phyloP scores from a whole-genome alignment of 1,140 invertebrate species.

The Cryptotermes secundus region DNA sequence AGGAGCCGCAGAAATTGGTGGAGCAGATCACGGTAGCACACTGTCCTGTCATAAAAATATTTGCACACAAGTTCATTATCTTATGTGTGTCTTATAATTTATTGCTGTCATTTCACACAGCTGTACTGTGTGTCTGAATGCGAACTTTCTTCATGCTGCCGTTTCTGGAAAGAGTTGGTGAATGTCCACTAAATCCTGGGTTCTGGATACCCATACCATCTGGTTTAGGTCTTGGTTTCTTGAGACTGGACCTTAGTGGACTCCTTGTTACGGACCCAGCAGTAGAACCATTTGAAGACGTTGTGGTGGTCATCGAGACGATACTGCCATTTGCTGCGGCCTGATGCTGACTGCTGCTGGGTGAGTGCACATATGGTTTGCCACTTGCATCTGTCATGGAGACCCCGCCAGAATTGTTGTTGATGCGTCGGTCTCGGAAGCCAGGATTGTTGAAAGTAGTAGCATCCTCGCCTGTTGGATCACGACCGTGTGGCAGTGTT shows the following conservation, averaged over 20 bases:
- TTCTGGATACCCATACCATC: conserved; percentile 78
- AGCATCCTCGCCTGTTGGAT: conserved; percentile 56
- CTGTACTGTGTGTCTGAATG: conserved; percentile 84
- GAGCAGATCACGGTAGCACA: background rate
- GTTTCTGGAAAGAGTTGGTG: conserved; percentile 74
- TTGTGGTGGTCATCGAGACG: conserved; percentile 70
- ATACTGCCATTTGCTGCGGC: conserved; percentile 73
- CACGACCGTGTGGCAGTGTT: conserved; percentile 31
- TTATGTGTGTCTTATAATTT: background rate
- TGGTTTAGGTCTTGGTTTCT: conserved; percentile 67
- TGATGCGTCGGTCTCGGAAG: conserved; percentile 65
- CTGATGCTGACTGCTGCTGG: conserved; percentile 40
- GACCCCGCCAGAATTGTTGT: conserved; percentile 54
- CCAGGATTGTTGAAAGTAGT: conserved; percentile 81
- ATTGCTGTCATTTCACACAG: conserved; percentile 56
- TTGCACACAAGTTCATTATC: background rate
- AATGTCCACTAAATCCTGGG: conserved; percentile 76
- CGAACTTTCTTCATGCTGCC: conserved; percentile 81
- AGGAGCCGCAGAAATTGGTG: background rate
- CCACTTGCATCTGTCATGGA: conserved; percentile 81
- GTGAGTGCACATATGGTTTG: conserved; percentile 61
- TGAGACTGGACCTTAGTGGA: conserved; percentile 76
- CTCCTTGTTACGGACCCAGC: conserved; percentile 64
- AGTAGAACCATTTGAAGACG: conserved; percentile 61
- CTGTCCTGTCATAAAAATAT: background rate